A percentile compares a stretch with the other conserved stretches of the same genome.
Conservation (phyloP, 1,140 invertebrate genomes). For the Pachypeltis micranthus region DNA sequence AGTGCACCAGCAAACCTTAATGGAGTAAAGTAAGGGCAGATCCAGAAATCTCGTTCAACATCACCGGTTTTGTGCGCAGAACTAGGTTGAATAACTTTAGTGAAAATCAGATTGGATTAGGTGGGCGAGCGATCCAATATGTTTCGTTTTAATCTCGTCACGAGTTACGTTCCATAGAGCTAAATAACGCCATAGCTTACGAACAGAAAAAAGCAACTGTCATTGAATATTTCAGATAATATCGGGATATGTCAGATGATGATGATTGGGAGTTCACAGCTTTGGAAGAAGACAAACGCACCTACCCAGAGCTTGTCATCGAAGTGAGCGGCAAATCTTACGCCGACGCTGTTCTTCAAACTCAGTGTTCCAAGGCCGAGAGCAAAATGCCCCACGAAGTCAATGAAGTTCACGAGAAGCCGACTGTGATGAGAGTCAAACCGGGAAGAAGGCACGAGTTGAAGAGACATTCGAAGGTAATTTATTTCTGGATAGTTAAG, state of each 20-base stretch:
- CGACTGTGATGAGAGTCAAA: not conserved
- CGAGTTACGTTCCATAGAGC: too few species aligned
- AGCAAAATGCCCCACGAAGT: not conserved
- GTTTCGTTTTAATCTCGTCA: too few species aligned
- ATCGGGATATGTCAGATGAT: conserved; percentile 9
- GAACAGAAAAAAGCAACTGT: too few species aligned
- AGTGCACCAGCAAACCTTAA: too few species aligned
- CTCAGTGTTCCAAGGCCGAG: not conserved
- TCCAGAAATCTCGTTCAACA: too few species aligned
- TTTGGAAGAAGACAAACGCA: conserved; percentile 2
- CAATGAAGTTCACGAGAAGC: not conserved
- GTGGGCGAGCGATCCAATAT: too few species aligned
- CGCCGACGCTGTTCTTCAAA: not conserved
- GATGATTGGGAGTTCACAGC: conserved; percentile 8
- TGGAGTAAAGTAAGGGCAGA: too few species aligned
- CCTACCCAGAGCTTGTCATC: not conserved
- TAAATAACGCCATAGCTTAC: too few species aligned
- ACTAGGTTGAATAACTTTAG: too few species aligned
- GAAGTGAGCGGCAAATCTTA: not conserved
- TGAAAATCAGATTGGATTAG: too few species aligned
- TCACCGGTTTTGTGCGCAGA: too few species aligned
- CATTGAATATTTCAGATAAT: not conserved
- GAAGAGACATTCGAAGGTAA: not conserved
- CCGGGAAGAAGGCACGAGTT: not conserved
- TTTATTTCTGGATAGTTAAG: not conserved